Conservation (phyloP, 2,888 invertebrate species). For the Tortricodes alternella region DNA sequence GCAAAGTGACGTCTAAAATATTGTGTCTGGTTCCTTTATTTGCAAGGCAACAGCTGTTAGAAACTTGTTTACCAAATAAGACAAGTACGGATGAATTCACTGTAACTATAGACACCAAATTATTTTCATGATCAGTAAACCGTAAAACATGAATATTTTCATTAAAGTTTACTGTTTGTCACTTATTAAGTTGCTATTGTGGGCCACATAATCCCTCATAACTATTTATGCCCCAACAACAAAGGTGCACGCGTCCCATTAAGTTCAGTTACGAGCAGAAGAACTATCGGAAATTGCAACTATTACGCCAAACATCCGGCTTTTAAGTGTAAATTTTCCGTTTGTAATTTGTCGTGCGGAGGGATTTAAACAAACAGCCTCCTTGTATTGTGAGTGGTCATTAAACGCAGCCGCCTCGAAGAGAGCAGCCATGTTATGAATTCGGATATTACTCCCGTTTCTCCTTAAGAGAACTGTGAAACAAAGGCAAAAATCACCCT, state of each 20-base stretch:
- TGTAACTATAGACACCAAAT: no score
- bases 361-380: constrained; percentile 47
- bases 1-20: no score
- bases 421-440: constrained; percentile 37
- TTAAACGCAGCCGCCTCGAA: constrained; percentile 43
- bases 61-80: no score
- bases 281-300: constrained; percentile 76
- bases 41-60: no score
- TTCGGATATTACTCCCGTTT: constrained; percentile 34
- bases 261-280: constrained; percentile 41
- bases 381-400: constrained; percentile 46
- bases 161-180: background rate
- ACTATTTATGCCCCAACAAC: constrained; percentile 45
- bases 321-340: constrained; percentile 81
- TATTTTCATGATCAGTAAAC: no score
- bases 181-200: background rate
- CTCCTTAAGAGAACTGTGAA: constrained; percentile 8
- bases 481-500: no score
- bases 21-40: no score
- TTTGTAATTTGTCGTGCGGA: constrained; percentile 70
- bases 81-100: no score
- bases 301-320: constrained; percentile 74
- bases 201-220: constrained; percentile 1
- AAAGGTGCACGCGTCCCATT: constrained; percentile 60
- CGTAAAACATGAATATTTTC: background rate